Base-by-base conservation (phyloP, 2,888 invertebrate species). In the Terebella lapidaria region DNA sequence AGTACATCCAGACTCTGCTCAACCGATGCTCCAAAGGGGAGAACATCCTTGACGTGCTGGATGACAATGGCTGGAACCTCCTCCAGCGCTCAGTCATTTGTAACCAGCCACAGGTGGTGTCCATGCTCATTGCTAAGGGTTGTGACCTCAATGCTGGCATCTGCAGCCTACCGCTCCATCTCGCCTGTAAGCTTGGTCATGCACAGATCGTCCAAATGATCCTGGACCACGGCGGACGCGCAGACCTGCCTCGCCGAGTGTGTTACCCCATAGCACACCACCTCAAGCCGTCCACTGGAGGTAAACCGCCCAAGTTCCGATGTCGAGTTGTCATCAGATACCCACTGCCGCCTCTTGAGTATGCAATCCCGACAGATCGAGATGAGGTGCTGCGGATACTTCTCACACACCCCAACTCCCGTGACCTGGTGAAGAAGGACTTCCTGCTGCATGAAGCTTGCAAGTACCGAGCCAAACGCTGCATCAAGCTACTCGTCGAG, bases 101-200 rank as follows among this genome's bases (percentile, higher is more conserved):
- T 58, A 87, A 88, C 78, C 86, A 66, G 54, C 57, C 60, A 10
- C 67, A 67, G 45, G 57, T 69, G 1, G 65, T 78, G 25, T 62
- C 73, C n/a, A 69, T 67, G 49, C 65, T 71, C 29, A 59, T 69
- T 18, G 30, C 64, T 42, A 59, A 67, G 30, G 70, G 70, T 10
- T 88, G 88, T 86, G 87, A 88, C 74, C 85, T 87, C 1, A 87
- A 88, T 77, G 81, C 87, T 24, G 87, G 87, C 66, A 85, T 87
- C n/a, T 89, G 89, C 74, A 89, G 88, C 66, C 81, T 88, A 56
- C 89, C 89, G 1, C 80, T 89, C 55, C 89, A 89, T 74, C 87
- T 89, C 60, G 89, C 89, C 22, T 88, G 88, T 65, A 81, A 86
- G 35, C 86, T 87, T 72, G 89, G 89, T 80, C 70, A 87, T 72